phyloP scores from a whole-genome alignment of 30 jellyfish, hydroid and myxozoan species.

The Pseudorhiza aurosa region DNA sequence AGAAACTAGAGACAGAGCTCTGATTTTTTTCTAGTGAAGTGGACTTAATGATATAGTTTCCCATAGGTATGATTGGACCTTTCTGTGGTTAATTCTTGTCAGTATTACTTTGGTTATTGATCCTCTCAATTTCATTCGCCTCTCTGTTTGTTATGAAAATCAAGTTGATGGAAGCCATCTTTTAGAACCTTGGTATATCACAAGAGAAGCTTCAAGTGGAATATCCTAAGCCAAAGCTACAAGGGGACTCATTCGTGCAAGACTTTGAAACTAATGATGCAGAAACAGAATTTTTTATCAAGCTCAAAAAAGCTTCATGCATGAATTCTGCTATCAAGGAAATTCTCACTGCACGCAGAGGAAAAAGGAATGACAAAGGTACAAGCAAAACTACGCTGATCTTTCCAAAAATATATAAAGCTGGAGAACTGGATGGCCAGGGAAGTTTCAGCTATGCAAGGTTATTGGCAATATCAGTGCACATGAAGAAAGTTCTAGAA shows the following conservation, averaged over 20 bases:
- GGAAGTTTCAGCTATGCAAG: conserved; percentile 19
- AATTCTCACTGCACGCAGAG: neutral
- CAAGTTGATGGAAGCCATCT: neutral
- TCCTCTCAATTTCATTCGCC: neutral
- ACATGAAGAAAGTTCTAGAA: conserved; percentile 17
- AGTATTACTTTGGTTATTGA: no score
- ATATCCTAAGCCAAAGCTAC: neutral
- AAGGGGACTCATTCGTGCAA: neutral
- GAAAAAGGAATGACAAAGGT: neutral
- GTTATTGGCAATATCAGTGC: conserved; percentile 28
- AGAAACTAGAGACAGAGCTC: no score
- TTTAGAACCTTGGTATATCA: no score
- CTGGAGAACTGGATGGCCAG: neutral
- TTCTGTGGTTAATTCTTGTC: no score
- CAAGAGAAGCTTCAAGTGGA: neutral
- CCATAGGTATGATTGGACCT: no score
- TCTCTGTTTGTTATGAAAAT: neutral
- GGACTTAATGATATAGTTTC: no score
- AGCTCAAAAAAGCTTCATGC: neutral
- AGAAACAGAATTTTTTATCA: neutral
- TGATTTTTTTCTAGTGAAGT: no score
- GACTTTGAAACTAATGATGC: conserved; percentile 13
- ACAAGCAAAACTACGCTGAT: neutral
- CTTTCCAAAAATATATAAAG: neutral
- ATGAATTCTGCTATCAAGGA: neutral